Conservation (phyloP, 2,113 vertebrate species). For the Capreolus pygargus region DNA sequence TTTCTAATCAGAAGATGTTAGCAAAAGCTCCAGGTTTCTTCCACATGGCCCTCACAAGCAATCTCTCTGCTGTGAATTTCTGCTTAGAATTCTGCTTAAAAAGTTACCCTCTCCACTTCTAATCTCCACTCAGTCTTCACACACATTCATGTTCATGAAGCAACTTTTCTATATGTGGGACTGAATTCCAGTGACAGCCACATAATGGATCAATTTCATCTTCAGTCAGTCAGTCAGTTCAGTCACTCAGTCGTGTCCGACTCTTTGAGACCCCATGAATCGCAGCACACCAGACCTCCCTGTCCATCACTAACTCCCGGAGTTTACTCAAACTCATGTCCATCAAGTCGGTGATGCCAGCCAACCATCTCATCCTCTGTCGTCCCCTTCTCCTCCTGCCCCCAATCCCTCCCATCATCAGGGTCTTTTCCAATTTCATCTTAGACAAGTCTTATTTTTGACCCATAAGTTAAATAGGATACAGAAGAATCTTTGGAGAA, state of each 20-base stretch:
- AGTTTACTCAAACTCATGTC: no score
- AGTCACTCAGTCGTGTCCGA: no score
- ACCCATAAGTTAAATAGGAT: conserved; percentile 55
- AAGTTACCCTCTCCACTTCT: not conserved
- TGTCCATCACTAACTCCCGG: no score
- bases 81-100: not conserved
- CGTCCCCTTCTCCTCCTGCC: no score
- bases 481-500: not conserved
- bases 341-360: no score
- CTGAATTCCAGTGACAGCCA: conserved; percentile 38
- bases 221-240: not conserved
- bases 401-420: no score
- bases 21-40: not conserved
- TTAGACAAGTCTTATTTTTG: conserved; percentile 25
- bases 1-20: not conserved
- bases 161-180: not conserved
- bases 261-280: no score
- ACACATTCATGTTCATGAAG: not conserved
- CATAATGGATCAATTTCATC: conserved; percentile 24
- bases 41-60: not conserved
- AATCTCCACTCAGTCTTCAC: not conserved
- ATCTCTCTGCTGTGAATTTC: not conserved
- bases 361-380: no score
- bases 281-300: no score
- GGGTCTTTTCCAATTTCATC: not conserved